Conservation (phyloP, 2,797 vertebrate species). For the Dallia pectoralis region DNA sequence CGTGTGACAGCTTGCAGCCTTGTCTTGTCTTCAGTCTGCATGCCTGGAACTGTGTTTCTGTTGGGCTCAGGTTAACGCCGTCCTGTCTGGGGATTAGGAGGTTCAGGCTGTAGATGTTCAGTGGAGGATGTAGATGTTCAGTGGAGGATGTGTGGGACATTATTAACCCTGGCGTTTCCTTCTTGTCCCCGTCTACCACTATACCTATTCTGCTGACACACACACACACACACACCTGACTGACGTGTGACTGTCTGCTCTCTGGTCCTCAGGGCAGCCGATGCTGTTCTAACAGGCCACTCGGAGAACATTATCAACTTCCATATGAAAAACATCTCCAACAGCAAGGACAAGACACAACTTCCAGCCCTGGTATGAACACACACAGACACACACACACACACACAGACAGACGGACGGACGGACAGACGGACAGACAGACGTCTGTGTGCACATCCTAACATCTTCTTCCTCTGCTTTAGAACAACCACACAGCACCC, state of each 20-base stretch:
- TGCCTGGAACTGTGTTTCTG: slow-evolving; percentile 29
- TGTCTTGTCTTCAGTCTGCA: slow-evolving; percentile 20
- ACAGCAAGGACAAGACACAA: slow-evolving; percentile 92
- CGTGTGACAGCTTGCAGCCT: background rate
- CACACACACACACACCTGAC: slow-evolving; percentile 41
- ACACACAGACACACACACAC: slow-evolving; percentile 20
- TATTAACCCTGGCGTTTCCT: slow-evolving; percentile 60
- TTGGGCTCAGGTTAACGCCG: slow-evolving; percentile 45
- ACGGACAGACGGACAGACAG: background rate
- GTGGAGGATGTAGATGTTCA: slow-evolving; percentile 36
- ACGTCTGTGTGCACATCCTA: background rate
- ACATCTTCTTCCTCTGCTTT: slow-evolving; percentile 42
- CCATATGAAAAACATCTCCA: slow-evolving; percentile 98
- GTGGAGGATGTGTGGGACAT: slow-evolving; percentile 35
- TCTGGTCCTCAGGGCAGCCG: slow-evolving; percentile 87
- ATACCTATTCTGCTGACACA: slow-evolving; percentile 32
- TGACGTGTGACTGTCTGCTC: slow-evolving; percentile 49
- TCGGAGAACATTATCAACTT: slow-evolving; percentile 96
- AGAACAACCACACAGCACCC: slow-evolving; percentile 89
- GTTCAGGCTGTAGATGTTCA: slow-evolving; percentile 47
- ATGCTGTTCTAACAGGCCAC: slow-evolving; percentile 95
- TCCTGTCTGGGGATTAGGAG: slow-evolving; percentile 42
- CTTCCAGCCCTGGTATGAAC: slow-evolving; percentile 84
- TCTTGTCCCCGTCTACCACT: slow-evolving; percentile 43
- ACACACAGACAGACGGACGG: slow-evolving; percentile 5